Evolutionary conservation across 1,140 invertebrate species (phyloP).

Genomic region (Pseudobourletiella spinata): DNA sequence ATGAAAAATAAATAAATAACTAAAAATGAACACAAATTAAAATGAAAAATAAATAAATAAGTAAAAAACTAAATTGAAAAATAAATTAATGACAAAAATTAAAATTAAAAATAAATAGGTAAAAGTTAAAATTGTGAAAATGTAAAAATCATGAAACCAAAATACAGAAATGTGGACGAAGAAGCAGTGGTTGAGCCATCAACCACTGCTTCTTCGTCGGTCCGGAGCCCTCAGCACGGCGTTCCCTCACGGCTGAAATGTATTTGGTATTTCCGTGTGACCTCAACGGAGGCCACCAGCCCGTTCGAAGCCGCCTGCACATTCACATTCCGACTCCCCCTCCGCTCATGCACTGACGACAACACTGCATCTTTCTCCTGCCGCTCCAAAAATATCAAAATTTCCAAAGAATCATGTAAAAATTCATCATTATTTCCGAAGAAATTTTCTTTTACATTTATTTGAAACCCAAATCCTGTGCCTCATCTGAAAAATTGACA

Average conservation of each 20-base stretch:
- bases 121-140: too few species aligned
- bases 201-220: conserved; percentile 80
- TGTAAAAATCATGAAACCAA: too few species aligned
- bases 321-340: conserved; percentile 19
- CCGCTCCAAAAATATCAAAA: conserved; percentile 18
- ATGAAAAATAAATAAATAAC: neutral
- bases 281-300: neutral
- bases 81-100: too few species aligned
- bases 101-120: too few species aligned
- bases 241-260: conserved; percentile 42
- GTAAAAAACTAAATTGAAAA: too few species aligned
- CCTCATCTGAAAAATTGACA: conserved; percentile 27
- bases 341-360: conserved; percentile 29
- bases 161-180: neutral
- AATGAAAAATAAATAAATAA: too few species aligned
- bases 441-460: too few species aligned
- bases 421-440: neutral
- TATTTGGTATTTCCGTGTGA: conserved; percentile 1
- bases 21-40: neutral
- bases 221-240: conserved; percentile 59
- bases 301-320: conserved; percentile 11
- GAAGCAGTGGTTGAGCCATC: too few species aligned
- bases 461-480: conserved; percentile 19
- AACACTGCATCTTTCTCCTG: conserved; percentile 34
- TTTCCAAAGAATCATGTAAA: neutral